These are phyloP conservation scores for Karalla daura DNA, from an alignment of 2,797 vertebrate species.

Conservation along the genomic window DNA sequence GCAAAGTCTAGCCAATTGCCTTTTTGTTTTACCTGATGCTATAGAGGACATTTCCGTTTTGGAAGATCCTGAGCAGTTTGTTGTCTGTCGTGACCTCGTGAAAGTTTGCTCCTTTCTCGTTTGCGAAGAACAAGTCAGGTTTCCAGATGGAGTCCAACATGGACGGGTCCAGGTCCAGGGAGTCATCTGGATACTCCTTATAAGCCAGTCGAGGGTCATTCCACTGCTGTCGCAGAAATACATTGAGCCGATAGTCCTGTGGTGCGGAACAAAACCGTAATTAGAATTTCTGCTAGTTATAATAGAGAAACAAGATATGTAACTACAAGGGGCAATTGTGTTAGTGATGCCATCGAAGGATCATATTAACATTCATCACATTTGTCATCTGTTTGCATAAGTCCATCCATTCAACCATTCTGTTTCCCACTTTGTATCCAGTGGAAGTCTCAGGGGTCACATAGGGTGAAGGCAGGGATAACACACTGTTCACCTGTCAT, in stretches of 20 bases:
- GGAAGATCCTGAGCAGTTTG: conserved; percentile 95
- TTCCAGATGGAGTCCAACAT: conserved; percentile 99
- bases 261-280: background rate
- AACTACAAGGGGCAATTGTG: background rate
- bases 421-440: too few species aligned
- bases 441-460: too few species aligned
- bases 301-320: background rate
- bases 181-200: conserved; percentile 93
- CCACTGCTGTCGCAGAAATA: conserved; percentile 96
- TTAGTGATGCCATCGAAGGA: background rate
- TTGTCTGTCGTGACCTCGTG: conserved; percentile 96
- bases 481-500: too few species aligned
- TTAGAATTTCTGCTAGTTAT: background rate
- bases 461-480: too few species aligned
- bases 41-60: conserved; percentile 96
- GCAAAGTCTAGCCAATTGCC: too few species aligned
- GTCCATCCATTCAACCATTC: background rate
- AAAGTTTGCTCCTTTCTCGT: conserved; percentile 96
- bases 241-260: conserved; percentile 94
- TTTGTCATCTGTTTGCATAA: background rate
- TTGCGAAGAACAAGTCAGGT: conserved; percentile 96
- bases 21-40: conserved; percentile 90
- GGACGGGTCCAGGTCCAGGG: conserved; percentile 93
- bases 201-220: conserved; percentile 94
- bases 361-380: background rate